Evolutionary conservation across 1,140 invertebrate species (phyloP).

Genomic region (Drosophila kohkoa): DNA sequence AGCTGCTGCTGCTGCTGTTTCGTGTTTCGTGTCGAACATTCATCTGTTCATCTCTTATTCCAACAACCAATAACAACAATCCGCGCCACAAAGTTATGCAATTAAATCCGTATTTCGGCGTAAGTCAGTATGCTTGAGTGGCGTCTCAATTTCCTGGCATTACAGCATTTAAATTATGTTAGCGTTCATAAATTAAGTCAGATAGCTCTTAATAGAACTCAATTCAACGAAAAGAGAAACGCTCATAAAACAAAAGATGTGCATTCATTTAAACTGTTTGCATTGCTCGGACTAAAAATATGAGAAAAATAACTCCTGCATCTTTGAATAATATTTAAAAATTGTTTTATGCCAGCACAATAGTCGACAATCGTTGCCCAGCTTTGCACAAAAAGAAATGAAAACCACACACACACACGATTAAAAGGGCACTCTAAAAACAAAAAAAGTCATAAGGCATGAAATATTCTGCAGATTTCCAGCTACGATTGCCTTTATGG

Average conservation of each 20-base stretch:
- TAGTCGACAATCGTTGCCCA: too few relatives aligned
- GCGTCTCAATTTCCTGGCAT: constrained; percentile 51
- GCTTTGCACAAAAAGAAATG: too few relatives aligned
- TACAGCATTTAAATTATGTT: constrained; percentile 45
- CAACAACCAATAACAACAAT: constrained; percentile 26
- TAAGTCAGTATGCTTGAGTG: neutral
- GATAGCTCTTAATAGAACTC: neutral
- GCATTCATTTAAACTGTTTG: too few relatives aligned
- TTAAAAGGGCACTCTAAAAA: too few relatives aligned
- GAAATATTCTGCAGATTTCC: neutral
- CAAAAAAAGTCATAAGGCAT: neutral
- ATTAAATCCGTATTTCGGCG: constrained; percentile 34
- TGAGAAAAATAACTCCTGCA: too few relatives aligned
- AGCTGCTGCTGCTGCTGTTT: constrained; percentile 24
- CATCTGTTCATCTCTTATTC: constrained; percentile 12
- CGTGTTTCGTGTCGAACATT: neutral
- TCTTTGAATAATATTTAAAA: too few relatives aligned
- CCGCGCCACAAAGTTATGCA: constrained; percentile 49
- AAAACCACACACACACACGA: too few relatives aligned
- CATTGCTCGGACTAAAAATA: too few relatives aligned
- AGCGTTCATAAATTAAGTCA: constrained; percentile 2
- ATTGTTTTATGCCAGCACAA: too few relatives aligned
- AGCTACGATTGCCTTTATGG: constrained; percentile 3
- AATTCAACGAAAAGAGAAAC: neutral
- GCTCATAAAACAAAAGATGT: too few relatives aligned